Conservation (phyloP, 2,113 vertebrate genomes). For the Uropsilus gracilis region DNA sequence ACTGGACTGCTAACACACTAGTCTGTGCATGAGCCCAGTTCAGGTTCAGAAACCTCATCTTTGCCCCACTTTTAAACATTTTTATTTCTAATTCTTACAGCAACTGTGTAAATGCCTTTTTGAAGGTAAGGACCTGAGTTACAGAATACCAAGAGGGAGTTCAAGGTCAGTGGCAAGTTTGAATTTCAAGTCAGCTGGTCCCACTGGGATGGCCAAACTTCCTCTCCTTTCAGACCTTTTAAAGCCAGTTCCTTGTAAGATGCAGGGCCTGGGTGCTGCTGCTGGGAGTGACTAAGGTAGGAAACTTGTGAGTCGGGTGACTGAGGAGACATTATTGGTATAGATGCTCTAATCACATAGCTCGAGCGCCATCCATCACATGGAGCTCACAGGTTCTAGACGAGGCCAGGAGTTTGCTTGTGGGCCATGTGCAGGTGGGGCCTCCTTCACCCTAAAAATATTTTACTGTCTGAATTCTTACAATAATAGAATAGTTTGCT, state of each 20-base stretch:
- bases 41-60: neutral
- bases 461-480: neutral
- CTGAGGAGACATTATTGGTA: neutral
- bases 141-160: neutral
- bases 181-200: neutral
- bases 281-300: neutral
- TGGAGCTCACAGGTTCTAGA: neutral
- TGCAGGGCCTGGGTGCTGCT: neutral
- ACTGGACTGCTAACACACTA: neutral
- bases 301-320: neutral
- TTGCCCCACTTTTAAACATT: neutral
- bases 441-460: neutral
- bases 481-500: neutral
- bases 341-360: neutral
- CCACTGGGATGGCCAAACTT: neutral
- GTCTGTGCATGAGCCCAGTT: neutral
- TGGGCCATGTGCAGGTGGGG: neutral
- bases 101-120: neutral
- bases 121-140: neutral
- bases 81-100: neutral
- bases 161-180: neutral
- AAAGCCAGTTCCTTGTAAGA: neutral
- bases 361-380: accelerated
- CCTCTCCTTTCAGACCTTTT: neutral
- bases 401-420: neutral